Evolutionary conservation across 1,140 invertebrate genomes (phyloP).

Genomic region (Varroa destructor): DNA sequence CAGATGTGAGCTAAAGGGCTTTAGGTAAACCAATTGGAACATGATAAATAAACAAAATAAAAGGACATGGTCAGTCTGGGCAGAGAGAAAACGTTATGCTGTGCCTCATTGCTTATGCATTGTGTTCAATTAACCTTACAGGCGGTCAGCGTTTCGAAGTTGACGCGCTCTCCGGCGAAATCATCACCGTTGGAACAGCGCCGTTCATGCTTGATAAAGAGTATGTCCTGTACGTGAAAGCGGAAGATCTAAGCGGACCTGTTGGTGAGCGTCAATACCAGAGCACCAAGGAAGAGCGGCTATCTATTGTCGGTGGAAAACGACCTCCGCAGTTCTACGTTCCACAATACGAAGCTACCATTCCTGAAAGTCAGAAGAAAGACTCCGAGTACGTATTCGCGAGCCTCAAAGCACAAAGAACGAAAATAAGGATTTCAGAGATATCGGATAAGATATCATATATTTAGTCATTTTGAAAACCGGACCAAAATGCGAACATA

Average conservation of each 20-base stretch:
- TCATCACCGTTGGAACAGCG: slow-evolving; percentile 74
- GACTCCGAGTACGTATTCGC: slow-evolving; percentile 69
- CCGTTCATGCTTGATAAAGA: slow-evolving; percentile 89
- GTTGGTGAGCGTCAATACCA: slow-evolving; percentile 74
- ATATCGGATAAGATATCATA: slow-evolving; percentile 16
- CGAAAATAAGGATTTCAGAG: slow-evolving; percentile 13
- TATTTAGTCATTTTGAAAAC: slow-evolving; percentile 21
- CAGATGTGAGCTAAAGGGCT: no score
- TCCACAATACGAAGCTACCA: slow-evolving; percentile 78
- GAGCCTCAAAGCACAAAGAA: slow-evolving; percentile 13
- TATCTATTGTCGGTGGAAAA: slow-evolving; percentile 84
- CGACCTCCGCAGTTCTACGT: slow-evolving; percentile 85
- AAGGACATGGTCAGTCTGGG: no score
- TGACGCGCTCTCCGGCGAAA: slow-evolving; percentile 78
- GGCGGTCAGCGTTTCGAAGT: slow-evolving; percentile 67
- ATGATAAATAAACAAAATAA: no score
- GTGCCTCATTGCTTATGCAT: no score
- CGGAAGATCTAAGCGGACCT: slow-evolving; percentile 82
- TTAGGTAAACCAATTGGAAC: no score
- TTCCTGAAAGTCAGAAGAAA: slow-evolving; percentile 87
- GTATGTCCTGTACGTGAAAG: slow-evolving; percentile 85
- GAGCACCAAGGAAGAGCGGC: slow-evolving; percentile 71
- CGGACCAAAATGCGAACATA: no score
- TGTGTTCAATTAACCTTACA: slow-evolving; percentile 36
- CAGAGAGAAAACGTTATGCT: no score